Percentiles rank a stretch among this genome's conserved stretches.
These are phyloP conservation scores for Pleuronectes platessa DNA, from an alignment of 2,113 vertebrate species.

Conservation along the genomic window DNA sequence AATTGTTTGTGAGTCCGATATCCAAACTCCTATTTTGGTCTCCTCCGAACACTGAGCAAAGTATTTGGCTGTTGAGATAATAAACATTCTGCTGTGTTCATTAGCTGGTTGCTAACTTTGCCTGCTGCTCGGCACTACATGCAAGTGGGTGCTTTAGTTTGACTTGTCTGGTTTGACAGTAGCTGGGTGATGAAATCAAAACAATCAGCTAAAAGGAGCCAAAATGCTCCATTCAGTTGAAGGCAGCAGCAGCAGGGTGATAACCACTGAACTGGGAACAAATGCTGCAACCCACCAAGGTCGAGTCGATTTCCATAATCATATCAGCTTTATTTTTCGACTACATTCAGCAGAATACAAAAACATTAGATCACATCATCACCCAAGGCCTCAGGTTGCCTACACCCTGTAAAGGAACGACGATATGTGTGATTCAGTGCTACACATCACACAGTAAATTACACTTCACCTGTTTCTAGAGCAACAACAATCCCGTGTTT, in stretches of 20 bases:
- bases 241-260: no score
- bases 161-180: no score
- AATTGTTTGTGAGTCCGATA: neutral
- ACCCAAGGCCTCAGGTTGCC: neutral
- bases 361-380: neutral
- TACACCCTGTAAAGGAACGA: neutral
- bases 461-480: constrained; percentile 1
- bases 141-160: neutral
- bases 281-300: constrained; percentile 12
- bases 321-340: constrained; percentile 29
- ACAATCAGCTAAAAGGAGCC: neutral
- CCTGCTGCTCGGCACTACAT: neutral
- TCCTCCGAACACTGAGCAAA: neutral
- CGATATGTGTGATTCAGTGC: constrained; percentile 14
- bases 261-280: constrained; percentile 2
- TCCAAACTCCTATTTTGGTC: neutral
- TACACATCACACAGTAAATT: constrained; percentile 13
- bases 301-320: neutral
- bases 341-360: constrained; percentile 1
- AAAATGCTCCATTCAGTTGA: neutral
- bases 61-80: neutral
- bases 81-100: neutral
- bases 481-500: neutral
- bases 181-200: neutral
- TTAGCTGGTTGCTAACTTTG: neutral